These are phyloP conservation scores for Echeneis naucrates DNA, from an alignment of 2,797 vertebrate genomes.

Conservation along the genomic window DNA sequence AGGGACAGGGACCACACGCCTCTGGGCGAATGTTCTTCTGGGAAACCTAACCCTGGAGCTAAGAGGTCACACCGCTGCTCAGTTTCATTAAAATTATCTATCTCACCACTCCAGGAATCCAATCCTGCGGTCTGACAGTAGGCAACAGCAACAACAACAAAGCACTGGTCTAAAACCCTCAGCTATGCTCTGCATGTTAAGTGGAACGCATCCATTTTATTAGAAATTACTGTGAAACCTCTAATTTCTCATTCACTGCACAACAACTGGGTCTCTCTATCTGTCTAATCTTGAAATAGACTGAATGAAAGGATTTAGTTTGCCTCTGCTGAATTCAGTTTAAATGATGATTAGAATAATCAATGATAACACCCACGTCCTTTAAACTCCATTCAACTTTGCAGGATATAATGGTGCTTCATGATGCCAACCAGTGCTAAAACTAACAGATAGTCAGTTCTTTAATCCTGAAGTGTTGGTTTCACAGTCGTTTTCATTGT, in stretches of 20 bases:
- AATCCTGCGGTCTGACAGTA: slow-evolving; percentile 52
- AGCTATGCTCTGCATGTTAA: slow-evolving; percentile 68
- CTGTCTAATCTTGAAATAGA: slow-evolving; percentile 69
- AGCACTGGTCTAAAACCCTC: slow-evolving; percentile 43
- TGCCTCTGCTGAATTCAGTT: slow-evolving; percentile 10
- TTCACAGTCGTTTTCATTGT: slow-evolving; percentile 1
- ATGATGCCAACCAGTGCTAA: slow-evolving; percentile 30
- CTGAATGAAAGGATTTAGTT: slow-evolving; percentile 62
- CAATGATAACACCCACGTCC: slow-evolving; percentile 58
- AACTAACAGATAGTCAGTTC: slow-evolving; percentile 36
- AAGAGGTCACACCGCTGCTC: slow-evolving; percentile 54
- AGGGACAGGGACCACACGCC: slow-evolving; percentile 57
- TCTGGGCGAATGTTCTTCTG: slow-evolving; percentile 39
- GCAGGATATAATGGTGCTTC: slow-evolving; percentile 36
- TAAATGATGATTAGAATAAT: slow-evolving; percentile 56
- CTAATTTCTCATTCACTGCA: slow-evolving; percentile 60
- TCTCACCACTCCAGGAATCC: slow-evolving; percentile 40
- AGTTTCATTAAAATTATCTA: slow-evolving; percentile 73
- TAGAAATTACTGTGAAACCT: slow-evolving; percentile 61
- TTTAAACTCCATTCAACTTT: slow-evolving; percentile 31
- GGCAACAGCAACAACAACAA: slow-evolving; percentile 52
- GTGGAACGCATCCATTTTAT: slow-evolving; percentile 62
- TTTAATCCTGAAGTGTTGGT: slow-evolving; percentile 17
- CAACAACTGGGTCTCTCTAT: slow-evolving; percentile 55
- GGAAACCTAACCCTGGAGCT: slow-evolving; percentile 48